These are phyloP conservation scores for Cremastinae sp. DNA, from an alignment of 2,888 invertebrate genomes.

Conservation along the genomic window DNA sequence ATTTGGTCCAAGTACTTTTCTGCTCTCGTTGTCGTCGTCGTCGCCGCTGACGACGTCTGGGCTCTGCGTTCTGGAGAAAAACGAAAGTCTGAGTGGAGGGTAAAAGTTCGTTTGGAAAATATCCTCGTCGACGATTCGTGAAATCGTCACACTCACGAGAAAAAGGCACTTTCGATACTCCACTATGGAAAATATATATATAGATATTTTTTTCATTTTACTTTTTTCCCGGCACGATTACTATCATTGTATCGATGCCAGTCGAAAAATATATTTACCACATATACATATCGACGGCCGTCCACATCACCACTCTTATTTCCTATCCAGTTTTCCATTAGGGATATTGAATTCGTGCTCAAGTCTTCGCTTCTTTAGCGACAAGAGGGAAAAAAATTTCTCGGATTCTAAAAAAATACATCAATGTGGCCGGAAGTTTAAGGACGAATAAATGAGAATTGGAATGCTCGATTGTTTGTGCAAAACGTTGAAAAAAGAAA, in stretches of 20 bases:
- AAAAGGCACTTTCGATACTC: constrained; percentile 42
- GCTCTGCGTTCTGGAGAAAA: constrained; percentile 14
- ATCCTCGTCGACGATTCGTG: constrained; percentile 45
- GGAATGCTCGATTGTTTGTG: too few relatives aligned
- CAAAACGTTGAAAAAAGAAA: too few relatives aligned
- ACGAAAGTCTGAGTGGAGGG: constrained; percentile 25
- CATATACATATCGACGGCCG: constrained; percentile 27
- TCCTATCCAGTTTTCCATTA: constrained; percentile 68
- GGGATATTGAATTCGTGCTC: constrained; percentile 70
- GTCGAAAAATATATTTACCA: too few relatives aligned
- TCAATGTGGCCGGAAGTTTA: constrained; percentile 44
- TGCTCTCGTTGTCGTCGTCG: constrained; percentile 24
- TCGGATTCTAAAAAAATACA: background rate
- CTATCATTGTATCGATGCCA: constrained; percentile 33
- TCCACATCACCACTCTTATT: constrained; percentile 51
- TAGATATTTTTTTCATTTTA: constrained; percentile 22
- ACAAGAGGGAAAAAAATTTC: background rate
- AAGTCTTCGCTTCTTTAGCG: constrained; percentile 36
- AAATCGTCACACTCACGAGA: constrained; percentile 39
- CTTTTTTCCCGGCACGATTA: background rate
- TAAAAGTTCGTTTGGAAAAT: constrained; percentile 48
- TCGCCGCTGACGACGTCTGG: constrained; percentile 17
- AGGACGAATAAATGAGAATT: constrained; percentile 16
- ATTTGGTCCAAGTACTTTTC: constrained; percentile 64
- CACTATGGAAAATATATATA: background rate